Evolutionary conservation across 2,888 invertebrate species (phyloP).

Genomic region (Limnephilus rhombicus): DNA sequence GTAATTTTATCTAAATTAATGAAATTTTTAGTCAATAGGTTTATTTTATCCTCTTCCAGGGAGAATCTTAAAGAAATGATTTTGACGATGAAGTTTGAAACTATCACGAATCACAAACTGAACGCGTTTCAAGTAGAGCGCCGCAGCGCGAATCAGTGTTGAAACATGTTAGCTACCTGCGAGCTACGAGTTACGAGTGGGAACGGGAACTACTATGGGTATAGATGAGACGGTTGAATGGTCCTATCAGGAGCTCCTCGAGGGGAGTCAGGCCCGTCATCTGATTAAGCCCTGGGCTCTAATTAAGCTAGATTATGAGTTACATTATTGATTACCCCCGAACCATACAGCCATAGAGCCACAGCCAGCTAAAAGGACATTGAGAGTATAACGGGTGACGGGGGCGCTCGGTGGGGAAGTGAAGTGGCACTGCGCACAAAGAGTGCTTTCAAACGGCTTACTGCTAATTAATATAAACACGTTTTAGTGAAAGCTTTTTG

Average conservation of each 20-base stretch:
- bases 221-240: not conserved
- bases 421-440: not conserved
- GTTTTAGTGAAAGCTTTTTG: not conserved
- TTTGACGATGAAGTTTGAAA: too few relatives aligned
- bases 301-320: conserved; percentile 36
- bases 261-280: not conserved
- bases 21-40: too few relatives aligned
- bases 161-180: not conserved
- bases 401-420: not conserved
- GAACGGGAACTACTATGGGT: too few relatives aligned
- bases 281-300: conserved; percentile 34
- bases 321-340: conserved; percentile 35
- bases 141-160: not conserved
- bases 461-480: not conserved
- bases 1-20: too few relatives aligned
- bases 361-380: conserved; percentile 34
- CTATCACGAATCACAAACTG: too few relatives aligned
- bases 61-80: too few relatives aligned
- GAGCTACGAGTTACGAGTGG: too few relatives aligned
- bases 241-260: not conserved
- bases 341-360: not conserved
- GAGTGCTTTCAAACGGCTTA: not conserved
- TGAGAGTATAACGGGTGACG: not conserved
- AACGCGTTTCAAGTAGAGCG: not conserved
- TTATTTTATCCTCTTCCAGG: too few relatives aligned